A percentile compares a stretch with the other conserved stretches of the same genome.
phyloP scores from a whole-genome alignment of 2,888 invertebrate species.

The Pollenia griseotomentosa region DNA sequence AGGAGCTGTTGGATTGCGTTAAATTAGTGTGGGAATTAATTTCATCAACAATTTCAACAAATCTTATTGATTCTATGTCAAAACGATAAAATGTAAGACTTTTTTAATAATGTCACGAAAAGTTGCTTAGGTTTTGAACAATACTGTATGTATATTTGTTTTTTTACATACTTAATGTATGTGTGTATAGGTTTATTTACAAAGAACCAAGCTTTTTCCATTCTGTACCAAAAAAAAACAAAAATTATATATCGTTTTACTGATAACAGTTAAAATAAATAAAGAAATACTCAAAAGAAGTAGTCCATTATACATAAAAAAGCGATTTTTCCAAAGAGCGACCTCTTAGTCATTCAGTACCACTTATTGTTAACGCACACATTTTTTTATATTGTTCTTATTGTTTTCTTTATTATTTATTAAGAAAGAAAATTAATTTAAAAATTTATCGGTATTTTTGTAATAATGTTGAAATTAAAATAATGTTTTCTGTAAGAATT shows the following conservation, averaged over 20 bases:
- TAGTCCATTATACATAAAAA: slow-evolving; percentile 39
- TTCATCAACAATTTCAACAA: too few species aligned
- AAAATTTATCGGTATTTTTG: slow-evolving; percentile 12
- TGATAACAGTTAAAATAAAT: slow-evolving; percentile 58
- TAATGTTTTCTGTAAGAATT: slow-evolving; percentile 8
- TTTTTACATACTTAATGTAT: background rate
- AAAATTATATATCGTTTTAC: slow-evolving; percentile 36
- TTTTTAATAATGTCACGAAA: too few species aligned
- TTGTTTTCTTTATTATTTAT: background rate
- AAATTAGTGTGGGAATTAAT: too few species aligned
- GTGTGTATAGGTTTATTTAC: background rate
- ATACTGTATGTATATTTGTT: background rate
- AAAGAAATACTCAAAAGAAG: slow-evolving; percentile 28
- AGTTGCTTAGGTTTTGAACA: too few species aligned
- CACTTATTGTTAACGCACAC: slow-evolving; percentile 58
- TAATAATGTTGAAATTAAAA: slow-evolving; percentile 6
- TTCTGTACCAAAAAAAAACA: slow-evolving; percentile 1
- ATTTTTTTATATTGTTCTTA: background rate
- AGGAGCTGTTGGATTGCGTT: too few species aligned
- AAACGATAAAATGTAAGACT: too few species aligned
- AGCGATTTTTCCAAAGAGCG: slow-evolving; percentile 52
- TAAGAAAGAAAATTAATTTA: slow-evolving; percentile 13
- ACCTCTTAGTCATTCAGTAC: slow-evolving; percentile 67
- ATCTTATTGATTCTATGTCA: too few species aligned
- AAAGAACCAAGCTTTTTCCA: background rate